Evolutionary conservation across 2,888 invertebrate species (phyloP), one percentile per base, ranked within the genome.

Genomic region (Dryobotodes eremita): DNA sequence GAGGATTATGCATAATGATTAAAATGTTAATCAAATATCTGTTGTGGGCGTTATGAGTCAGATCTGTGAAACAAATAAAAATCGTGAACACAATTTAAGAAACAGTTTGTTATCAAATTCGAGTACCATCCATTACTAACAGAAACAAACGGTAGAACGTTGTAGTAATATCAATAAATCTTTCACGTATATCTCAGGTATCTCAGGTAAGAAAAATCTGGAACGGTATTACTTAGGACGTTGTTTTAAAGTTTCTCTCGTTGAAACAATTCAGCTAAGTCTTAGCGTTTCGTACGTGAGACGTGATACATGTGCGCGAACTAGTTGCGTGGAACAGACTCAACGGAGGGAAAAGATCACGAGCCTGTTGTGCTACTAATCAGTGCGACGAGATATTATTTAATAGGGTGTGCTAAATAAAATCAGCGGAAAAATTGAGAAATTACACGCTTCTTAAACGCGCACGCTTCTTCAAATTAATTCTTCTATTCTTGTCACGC

Each of bases 241-340:
- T 86, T 76, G 84, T 80, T 84, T 77, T 71, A 70, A 86, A 88
- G 82, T 78, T 88, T 71, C 71, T n/a, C 73, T 77, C 79, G 75
- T 82, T 88, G 81, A 66, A 88, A 86, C 89, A 84, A 86, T 88
- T 80, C 84, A 69, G 79, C 74, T 83, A 70, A 86, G 82, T 80
- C 78, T 72, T 69, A 61, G 70, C 46, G 57, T 61, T 68, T n/a
- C 53, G 72, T 68, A 84, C 85, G 84, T 70, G 79, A 46, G 65
- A n/a, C 36, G 64, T 72, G 79, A 71, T 74, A 74, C 78, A 71
- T 57, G 83, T 31, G 62, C 26, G 69, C 82, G 68, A 59, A 71
- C 71, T 68, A 55, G 83, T 64, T 55, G 59, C 48, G 57, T n/a
- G 75, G 13, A 48, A 42, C 36, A 57, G 6, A 42, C 13, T 13